Conservation (phyloP, 2,113 vertebrate species). For the Laticauda colubrina region DNA sequence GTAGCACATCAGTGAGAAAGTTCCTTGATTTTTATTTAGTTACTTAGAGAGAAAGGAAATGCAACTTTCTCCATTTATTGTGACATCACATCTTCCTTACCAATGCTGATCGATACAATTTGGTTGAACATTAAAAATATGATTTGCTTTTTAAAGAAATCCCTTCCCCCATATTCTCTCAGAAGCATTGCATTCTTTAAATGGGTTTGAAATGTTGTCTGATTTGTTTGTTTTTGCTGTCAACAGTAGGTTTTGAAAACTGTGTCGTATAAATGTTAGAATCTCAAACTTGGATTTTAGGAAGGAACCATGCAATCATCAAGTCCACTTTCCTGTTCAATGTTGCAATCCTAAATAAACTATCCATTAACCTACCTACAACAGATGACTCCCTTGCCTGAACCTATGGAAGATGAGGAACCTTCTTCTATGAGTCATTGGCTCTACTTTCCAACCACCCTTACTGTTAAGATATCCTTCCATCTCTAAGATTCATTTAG, state of each 20-base stretch:
- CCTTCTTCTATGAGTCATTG: background rate
- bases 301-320: background rate
- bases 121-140: background rate
- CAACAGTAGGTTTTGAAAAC: slow-evolving; percentile 57
- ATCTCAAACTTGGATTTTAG: background rate
- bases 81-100: background rate
- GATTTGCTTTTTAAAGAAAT: background rate
- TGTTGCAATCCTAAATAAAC: background rate
- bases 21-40: background rate
- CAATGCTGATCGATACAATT: background rate
- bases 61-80: background rate
- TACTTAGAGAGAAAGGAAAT: background rate
- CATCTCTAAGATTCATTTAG: background rate
- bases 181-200: slow-evolving; percentile 47
- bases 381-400: background rate
- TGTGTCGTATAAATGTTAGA: background rate
- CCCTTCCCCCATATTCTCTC: slow-evolving; percentile 28
- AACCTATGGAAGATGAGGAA: background rate
- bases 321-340: background rate
- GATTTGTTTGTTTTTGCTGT: slow-evolving; percentile 66
- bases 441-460: background rate
- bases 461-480: background rate
- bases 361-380: background rate
- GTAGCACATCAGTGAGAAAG: background rate
- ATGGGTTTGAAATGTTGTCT: slow-evolving; percentile 56